Evolutionary conservation across 2,888 invertebrate species (phyloP).

Genomic region (Drosophila incognita): DNA sequence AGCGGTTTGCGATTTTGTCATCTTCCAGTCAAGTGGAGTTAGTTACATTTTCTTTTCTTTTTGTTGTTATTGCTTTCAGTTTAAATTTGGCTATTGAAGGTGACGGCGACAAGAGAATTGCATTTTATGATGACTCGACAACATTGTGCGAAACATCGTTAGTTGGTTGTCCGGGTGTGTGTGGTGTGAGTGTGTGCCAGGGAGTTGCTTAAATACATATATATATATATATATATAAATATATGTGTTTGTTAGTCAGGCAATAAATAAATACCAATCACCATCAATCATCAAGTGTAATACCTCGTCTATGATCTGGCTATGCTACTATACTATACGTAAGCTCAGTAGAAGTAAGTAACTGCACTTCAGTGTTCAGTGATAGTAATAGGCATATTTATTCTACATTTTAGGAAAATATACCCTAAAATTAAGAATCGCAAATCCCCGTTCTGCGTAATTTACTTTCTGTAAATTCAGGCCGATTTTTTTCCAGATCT

Average conservation of each 20-base stretch:
- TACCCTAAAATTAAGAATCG: too few relatives aligned
- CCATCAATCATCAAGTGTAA: too few relatives aligned
- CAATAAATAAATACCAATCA: constrained; percentile 14
- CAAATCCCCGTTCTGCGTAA: too few relatives aligned
- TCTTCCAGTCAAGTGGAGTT: neutral
- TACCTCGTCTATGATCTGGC: neutral
- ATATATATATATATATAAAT: neutral
- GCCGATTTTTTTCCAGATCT: too few relatives aligned
- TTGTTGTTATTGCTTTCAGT: constrained; percentile 51
- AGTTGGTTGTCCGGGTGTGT: constrained; percentile 13
- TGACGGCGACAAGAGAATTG: constrained; percentile 64
- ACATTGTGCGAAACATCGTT: constrained; percentile 50
- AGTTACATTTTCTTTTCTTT: constrained; percentile 22
- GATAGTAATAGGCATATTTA: neutral
- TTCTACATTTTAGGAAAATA: too few relatives aligned
- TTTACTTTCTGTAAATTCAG: too few relatives aligned
- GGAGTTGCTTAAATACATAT: constrained; percentile 2
- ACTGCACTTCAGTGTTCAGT: neutral
- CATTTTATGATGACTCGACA: constrained; percentile 68
- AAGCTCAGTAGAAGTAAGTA: neutral
- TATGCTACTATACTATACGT: neutral
- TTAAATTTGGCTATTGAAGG: constrained; percentile 69
- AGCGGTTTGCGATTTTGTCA: constrained; percentile 1
- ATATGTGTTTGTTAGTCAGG: constrained; percentile 12
- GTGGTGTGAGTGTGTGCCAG: neutral